phyloP scores from a whole-genome alignment of 1,140 invertebrate species.

The Drosophila tropicalis region DNA sequence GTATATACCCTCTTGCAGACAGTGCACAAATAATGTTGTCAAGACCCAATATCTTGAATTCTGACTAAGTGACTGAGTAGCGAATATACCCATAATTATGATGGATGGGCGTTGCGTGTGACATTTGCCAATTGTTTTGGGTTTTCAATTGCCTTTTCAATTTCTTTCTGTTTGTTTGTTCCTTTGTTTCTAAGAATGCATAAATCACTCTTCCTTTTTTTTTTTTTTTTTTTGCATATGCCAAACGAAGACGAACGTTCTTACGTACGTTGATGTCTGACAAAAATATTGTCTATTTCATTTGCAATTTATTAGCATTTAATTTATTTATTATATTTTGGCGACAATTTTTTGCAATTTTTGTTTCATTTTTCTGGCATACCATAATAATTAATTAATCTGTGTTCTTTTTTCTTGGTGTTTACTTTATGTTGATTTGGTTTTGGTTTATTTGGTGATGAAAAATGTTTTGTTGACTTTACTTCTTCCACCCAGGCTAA shows the following conservation, averaged over 20 bases:
- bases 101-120: conserved; percentile 59
- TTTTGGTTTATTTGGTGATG: background rate
- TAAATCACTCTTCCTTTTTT: conserved; percentile 51
- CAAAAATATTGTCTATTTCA: conserved; percentile 37
- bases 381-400: conserved; percentile 41
- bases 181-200: conserved; percentile 47
- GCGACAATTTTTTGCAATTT: conserved; percentile 7
- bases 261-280: background rate
- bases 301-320: conserved; percentile 69
- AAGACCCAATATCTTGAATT: conserved; percentile 21
- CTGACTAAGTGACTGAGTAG: background rate
- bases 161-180: conserved; percentile 32
- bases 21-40: conserved; percentile 63
- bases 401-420: conserved; percentile 6
- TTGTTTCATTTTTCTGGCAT: background rate
- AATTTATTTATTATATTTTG: conserved; percentile 59
- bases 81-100: conserved; percentile 63
- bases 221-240: conserved; percentile 46
- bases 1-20: background rate
- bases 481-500: background rate
- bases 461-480: conserved; percentile 5
- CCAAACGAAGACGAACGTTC: conserved; percentile 8
- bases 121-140: conserved; percentile 70
- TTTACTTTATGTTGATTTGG: background rate
- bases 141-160: conserved; percentile 27